phyloP scores from a whole-genome alignment of 2,797 vertebrate genomes.

The Selene dorsalis region DNA sequence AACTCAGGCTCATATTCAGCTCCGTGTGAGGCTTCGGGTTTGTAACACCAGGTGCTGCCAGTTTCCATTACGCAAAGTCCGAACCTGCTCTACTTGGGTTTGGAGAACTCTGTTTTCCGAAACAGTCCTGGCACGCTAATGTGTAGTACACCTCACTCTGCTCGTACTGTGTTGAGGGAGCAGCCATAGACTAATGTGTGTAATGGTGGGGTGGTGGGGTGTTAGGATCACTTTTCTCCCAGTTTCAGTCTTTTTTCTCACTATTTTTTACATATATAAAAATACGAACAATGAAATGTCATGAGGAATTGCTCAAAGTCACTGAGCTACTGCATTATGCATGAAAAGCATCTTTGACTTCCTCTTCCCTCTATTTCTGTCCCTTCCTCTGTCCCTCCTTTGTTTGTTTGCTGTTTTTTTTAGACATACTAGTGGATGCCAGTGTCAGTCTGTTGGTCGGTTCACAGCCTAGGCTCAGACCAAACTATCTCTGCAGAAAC shows the following conservation, averaged over 20 bases:
- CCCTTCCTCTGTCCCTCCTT: background rate
- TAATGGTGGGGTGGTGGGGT: constrained; percentile 46
- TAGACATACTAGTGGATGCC: background rate
- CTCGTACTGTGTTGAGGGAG: constrained; percentile 57
- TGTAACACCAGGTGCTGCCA: constrained; percentile 65
- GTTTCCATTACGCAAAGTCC: constrained; percentile 76
- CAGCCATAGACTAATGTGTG: constrained; percentile 46
- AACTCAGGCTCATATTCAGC: constrained; percentile 56
- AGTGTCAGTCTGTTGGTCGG: background rate
- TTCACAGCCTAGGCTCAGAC: background rate
- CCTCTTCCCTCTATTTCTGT: constrained; percentile 5
- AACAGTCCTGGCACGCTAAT: constrained; percentile 62
- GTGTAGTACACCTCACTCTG: constrained; percentile 62
- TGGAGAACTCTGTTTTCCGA: constrained; percentile 57
- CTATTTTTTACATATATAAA: background rate
- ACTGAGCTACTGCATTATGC: background rate
- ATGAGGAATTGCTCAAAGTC: constrained; percentile 5
- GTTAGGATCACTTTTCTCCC: constrained; percentile 32
- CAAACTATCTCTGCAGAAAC: background rate
- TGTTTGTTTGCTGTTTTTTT: constrained; percentile 27
- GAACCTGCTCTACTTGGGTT: constrained; percentile 56
- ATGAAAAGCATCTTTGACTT: constrained; percentile 13
- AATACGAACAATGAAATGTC: constrained; percentile 12
- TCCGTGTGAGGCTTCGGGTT: constrained; percentile 60
- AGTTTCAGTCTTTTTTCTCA: background rate